These are phyloP conservation scores for Platygyra sinensis DNA, from an alignment of 64 coral and sea anemone genomes.

Conservation along the genomic window DNA sequence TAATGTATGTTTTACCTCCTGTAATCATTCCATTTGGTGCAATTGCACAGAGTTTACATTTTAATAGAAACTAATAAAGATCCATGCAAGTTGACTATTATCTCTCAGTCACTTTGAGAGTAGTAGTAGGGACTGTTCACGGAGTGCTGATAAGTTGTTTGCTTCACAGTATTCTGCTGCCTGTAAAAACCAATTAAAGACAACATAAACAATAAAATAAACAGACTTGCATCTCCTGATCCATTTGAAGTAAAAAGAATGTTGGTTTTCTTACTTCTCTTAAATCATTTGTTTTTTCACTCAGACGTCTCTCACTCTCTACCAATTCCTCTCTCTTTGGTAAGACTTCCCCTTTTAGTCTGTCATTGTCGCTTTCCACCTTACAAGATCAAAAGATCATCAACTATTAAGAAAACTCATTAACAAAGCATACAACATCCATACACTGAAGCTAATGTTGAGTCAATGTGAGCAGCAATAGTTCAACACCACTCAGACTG, in stretches of 20 bases:
- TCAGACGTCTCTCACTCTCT: slow-evolving; percentile 46
- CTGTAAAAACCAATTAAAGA: slow-evolving; percentile 11
- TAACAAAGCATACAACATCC: no score
- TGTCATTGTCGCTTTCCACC: slow-evolving; percentile 85
- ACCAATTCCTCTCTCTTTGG: slow-evolving; percentile 70
- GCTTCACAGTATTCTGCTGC: slow-evolving; percentile 50
- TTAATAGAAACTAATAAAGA: no score
- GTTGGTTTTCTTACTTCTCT: slow-evolving; percentile 28
- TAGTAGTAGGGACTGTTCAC: slow-evolving; percentile 23
- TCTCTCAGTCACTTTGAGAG: background rate
- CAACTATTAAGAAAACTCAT: background rate
- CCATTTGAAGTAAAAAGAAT: no score
- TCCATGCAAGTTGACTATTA: no score
- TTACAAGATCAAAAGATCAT: background rate
- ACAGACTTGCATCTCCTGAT: background rate
- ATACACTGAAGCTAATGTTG: no score
- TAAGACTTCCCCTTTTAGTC: slow-evolving; percentile 64
- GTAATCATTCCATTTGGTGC: no score
- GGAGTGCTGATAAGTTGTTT: slow-evolving; percentile 18
- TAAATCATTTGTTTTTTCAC: slow-evolving; percentile 17
- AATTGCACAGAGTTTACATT: no score
- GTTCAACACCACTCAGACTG: no score
- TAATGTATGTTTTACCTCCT: no score
- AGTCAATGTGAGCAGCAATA: no score
- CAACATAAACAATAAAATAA: background rate